phyloP scores from a whole-genome alignment of 1,140 invertebrate genomes.

The Aphidius ervi region DNA sequence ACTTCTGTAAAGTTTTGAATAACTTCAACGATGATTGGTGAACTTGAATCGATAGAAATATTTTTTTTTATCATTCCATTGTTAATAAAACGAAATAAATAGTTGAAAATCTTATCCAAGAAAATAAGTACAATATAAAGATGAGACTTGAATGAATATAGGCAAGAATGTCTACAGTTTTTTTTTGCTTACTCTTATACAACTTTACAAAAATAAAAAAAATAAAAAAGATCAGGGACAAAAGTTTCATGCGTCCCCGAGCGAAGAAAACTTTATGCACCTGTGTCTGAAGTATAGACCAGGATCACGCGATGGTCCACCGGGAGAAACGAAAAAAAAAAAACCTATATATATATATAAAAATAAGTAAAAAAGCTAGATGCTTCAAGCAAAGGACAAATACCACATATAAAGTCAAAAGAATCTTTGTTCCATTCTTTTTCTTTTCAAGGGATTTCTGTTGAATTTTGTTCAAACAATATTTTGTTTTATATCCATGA shows the following conservation, averaged over 20 bases:
- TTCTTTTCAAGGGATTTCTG: conserved; percentile 7
- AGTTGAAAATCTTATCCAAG: too few relatives aligned
- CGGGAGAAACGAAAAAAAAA: conserved; percentile 7
- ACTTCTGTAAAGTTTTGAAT: too few relatives aligned
- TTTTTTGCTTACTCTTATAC: too few relatives aligned
- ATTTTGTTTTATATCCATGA: conserved; percentile 10
- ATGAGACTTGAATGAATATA: too few relatives aligned
- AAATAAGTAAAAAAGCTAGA: conserved; percentile 1
- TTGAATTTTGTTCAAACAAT: conserved; percentile 11
- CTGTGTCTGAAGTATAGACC: conserved; percentile 13
- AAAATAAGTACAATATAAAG: too few relatives aligned
- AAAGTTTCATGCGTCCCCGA: conserved; percentile 12
- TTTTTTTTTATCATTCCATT: too few relatives aligned
- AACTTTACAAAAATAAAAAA: not conserved
- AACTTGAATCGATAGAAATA: too few relatives aligned
- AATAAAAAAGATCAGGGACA: conserved; percentile 6
- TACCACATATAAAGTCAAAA: conserved; percentile 8
- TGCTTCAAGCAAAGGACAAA: conserved; percentile 11
- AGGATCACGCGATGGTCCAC: conserved; percentile 10
- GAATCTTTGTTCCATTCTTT: conserved; percentile 6
- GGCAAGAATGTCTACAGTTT: too few relatives aligned
- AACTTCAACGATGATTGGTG: too few relatives aligned
- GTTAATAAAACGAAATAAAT: too few relatives aligned
- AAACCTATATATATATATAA: not conserved
- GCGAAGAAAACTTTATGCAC: conserved; percentile 18